phyloP scores from a whole-genome alignment of 2,113 vertebrate genomes.

The Pristiophorus japonicus region DNA sequence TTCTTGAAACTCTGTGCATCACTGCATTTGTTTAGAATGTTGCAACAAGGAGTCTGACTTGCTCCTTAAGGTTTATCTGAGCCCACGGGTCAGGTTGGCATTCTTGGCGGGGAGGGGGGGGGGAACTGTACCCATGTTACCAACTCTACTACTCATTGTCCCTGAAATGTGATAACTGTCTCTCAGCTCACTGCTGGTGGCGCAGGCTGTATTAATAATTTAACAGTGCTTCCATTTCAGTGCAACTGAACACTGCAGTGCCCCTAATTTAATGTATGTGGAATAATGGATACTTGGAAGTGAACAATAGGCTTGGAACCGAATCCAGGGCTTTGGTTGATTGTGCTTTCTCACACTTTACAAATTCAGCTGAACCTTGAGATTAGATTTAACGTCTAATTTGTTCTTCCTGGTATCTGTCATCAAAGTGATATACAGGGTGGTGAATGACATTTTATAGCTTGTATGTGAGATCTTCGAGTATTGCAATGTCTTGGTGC shows the following conservation, averaged over 20 bases:
- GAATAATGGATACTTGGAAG: slow-evolving; percentile 1
- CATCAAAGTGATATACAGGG: not conserved
- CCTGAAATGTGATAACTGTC: not conserved
- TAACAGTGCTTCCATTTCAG: slow-evolving; percentile 11
- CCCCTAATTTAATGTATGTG: not conserved
- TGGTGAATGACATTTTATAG: not conserved
- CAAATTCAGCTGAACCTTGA: not conserved
- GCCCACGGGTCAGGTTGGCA: not conserved
- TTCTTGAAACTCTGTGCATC: not conserved
- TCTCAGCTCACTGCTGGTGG: not conserved
- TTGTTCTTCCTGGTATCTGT: not conserved
- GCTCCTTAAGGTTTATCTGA: not conserved
- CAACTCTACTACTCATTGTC: not conserved
- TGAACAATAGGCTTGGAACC: not conserved
- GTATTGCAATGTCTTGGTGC: not conserved
- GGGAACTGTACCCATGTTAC: not conserved
- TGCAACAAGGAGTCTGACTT: not conserved
- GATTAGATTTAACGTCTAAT: not conserved
- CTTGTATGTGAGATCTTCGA: not conserved
- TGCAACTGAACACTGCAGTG: slow-evolving; percentile 15
- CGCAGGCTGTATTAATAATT: slow-evolving; percentile 5
- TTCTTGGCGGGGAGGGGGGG: not conserved
- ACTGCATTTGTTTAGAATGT: not conserved
- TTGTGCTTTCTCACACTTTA: not conserved
- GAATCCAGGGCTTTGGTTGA: slow-evolving; percentile 25